Percentiles rank a stretch among this genome's conserved stretches.
Evolutionary conservation across 2,113 vertebrate species (phyloP).

Genomic region (Arvicanthis niloticus): DNA sequence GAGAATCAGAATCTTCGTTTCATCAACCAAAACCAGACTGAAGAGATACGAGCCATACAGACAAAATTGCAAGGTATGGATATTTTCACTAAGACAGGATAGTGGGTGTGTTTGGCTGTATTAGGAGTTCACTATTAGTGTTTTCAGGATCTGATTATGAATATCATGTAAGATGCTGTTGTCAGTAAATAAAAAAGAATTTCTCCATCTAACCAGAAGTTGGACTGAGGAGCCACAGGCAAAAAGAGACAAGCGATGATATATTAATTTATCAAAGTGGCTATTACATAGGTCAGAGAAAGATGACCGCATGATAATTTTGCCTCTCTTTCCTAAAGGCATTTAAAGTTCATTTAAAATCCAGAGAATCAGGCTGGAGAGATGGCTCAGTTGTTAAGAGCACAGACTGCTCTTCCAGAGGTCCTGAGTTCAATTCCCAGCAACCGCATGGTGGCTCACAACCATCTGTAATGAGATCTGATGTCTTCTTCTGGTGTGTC

Average conservation of each 20-base stretch:
- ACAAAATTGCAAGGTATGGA: conserved; percentile 92
- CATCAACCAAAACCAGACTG: conserved; percentile 93
- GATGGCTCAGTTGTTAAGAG: no score
- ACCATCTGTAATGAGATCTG: no score
- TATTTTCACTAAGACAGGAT: not conserved
- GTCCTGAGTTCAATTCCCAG: no score
- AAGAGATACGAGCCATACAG: conserved; percentile 93
- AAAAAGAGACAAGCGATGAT: not conserved
- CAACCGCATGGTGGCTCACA: no score
- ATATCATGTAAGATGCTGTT: not conserved
- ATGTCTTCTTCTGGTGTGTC: no score
- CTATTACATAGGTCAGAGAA: not conserved
- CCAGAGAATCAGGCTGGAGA: not conserved
- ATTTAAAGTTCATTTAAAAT: not conserved
- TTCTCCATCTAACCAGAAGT: not conserved
- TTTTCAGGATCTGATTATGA: conserved; percentile 28
- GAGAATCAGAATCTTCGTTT: conserved; percentile 95
- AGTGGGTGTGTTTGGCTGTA: not conserved
- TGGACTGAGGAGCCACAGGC: not conserved
- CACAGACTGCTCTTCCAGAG: no score
- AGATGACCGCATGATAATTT: not conserved
- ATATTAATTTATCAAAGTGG: not conserved
- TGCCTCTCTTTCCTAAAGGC: not conserved
- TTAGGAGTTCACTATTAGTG: conserved; percentile 34
- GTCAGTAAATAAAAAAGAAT: not conserved